Percentiles rank a stretch among this genome's conserved stretches.
Conservation (phyloP, 2,888 invertebrate species). For the Watsonalla binaria region DNA sequence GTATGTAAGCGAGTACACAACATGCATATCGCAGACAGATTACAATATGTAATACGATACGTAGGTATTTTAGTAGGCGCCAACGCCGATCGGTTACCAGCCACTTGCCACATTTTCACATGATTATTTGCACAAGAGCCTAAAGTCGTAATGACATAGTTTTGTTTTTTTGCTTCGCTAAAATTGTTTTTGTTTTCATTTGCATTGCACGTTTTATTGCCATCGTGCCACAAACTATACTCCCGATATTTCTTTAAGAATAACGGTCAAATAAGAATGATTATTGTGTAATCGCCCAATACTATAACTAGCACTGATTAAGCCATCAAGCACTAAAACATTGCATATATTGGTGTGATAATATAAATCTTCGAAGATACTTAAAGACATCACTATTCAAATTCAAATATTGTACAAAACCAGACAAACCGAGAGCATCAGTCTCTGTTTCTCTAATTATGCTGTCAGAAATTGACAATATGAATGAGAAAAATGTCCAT, state of each 20-base stretch:
- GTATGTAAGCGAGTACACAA: slow-evolving; percentile 5
- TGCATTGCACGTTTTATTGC: not conserved
- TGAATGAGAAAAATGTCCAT: too few relatives aligned
- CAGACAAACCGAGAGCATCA: too few relatives aligned
- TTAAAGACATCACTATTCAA: too few relatives aligned
- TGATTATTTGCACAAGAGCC: not conserved
- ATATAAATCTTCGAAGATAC: too few relatives aligned
- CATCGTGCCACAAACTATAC: not conserved
- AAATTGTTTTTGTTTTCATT: not conserved
- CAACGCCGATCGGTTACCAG: not conserved
- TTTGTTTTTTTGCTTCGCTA: not conserved
- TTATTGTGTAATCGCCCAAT: too few relatives aligned
- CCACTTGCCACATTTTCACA: not conserved
- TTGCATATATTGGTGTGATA: too few relatives aligned
- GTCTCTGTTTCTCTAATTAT: too few relatives aligned
- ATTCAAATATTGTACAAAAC: too few relatives aligned
- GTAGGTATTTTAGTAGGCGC: not conserved
- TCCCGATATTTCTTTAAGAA: not conserved
- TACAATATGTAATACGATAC: not conserved
- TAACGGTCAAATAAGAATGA: too few relatives aligned
- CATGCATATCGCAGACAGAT: not conserved
- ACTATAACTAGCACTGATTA: too few relatives aligned
- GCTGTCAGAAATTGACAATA: too few relatives aligned
- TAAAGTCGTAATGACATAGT: not conserved
- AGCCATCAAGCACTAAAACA: too few relatives aligned